Evolutionary conservation across 2,888 invertebrate genomes (phyloP), one percentile per base, ranked within the genome.

Genomic region (Napeogenes sylphis): DNA sequence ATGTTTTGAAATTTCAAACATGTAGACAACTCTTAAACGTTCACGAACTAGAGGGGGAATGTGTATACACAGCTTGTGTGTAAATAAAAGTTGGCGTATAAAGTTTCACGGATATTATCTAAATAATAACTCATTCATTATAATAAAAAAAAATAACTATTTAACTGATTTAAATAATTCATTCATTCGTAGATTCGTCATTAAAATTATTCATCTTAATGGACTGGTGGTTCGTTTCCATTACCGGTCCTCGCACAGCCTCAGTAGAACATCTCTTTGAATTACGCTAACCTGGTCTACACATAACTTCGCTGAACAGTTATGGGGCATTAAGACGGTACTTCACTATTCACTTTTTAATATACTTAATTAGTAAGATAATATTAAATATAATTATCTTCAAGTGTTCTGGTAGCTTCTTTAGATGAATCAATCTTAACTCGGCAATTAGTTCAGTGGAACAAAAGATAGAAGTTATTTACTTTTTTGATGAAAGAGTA

Each of bases 131-230:
- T 21, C 21, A 21, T 21, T 21, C 21, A 21, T 21, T 21, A 21
- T 0, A 21, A 21, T 21, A 21, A 21, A 21, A 21, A 21, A 21
- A 21, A 21, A 21, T 0, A 21, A 21, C 21, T 21, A 21, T 21
- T 21, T 21, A 21, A 21, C 21, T 21, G 21, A 21, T 21, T 21
- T 21, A 21, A 21, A 21, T 21, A 21, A 1, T 21, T 21, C 21
- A 21, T 21, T 32, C 5, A 58, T 58, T 54, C 51, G 55, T 53
- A 61, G 58, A 61, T 53, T 53, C 64, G 56, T 64, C 61, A 59
- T 64, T 61, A 64, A 64, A 64, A 63, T 64, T 66, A 68, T 66
- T 66, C 57, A 64, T 61, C 64, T 68, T 66, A 63, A 68, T 66
- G 63, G 63, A 63, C 62, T 66, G 53, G 64, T 68, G 67, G 64